Percentiles rank a stretch among this genome's conserved stretches.
Conservation (phyloP, 2,888 invertebrate species). For the Danaus chrysippus region DNA sequence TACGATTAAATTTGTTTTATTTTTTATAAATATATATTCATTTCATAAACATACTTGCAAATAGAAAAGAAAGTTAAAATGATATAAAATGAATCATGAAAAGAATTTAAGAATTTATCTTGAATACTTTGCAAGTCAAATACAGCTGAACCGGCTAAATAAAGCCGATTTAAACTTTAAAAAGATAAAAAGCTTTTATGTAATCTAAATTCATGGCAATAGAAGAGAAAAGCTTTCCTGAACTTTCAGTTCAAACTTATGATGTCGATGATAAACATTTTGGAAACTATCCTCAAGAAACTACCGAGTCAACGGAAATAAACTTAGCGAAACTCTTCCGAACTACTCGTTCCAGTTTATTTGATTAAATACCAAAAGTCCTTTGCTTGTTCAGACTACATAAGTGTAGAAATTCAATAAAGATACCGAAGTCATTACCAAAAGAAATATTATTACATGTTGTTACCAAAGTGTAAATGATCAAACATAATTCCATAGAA, state of each 20-base stretch:
- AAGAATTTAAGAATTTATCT: too few species aligned
- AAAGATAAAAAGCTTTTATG: slow-evolving; percentile 5
- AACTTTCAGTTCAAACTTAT: slow-evolving; percentile 14
- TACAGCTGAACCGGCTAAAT: too few species aligned
- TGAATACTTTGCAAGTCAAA: too few species aligned
- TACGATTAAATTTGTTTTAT: too few species aligned
- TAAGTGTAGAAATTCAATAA: background rate
- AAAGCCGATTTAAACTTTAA: background rate
- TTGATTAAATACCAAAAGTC: slow-evolving; percentile 28
- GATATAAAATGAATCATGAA: too few species aligned
- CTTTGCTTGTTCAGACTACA: slow-evolving; percentile 17
- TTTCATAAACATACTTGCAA: too few species aligned
- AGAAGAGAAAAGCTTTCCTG: background rate
- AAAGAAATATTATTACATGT: background rate
- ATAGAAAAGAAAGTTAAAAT: too few species aligned
- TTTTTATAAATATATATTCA: too few species aligned
- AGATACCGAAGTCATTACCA: background rate
- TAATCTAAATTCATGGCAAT: background rate
- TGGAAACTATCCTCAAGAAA: slow-evolving; percentile 26
- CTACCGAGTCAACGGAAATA: slow-evolving; percentile 30
- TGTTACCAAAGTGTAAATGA: background rate
- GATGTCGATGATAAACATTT: slow-evolving; percentile 34
- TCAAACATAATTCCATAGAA: too few species aligned
- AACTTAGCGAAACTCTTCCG: slow-evolving; percentile 28
- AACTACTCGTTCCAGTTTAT: slow-evolving; percentile 31